Evolutionary conservation across 2,113 vertebrate species (phyloP).

Genomic region (Catharus bicknelli): DNA sequence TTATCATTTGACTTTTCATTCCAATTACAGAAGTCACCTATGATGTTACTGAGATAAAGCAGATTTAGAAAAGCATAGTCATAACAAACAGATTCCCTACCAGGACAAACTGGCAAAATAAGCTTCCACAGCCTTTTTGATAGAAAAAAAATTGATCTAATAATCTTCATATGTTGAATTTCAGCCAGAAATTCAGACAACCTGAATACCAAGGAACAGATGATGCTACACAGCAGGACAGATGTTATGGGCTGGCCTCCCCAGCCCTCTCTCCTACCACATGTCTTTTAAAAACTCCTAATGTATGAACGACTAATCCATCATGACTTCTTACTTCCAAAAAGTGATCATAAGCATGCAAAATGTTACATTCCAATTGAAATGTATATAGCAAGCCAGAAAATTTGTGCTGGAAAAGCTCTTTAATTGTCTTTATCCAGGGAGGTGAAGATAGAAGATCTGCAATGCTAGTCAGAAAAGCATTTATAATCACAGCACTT

Average conservation of each 20-base stretch:
- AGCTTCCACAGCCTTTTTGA: neutral
- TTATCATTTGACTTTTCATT: neutral
- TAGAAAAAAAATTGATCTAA: neutral
- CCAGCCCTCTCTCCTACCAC: neutral
- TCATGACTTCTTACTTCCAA: neutral
- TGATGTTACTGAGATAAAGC: neutral
- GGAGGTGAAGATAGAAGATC: neutral
- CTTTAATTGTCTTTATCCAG: neutral
- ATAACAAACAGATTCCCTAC: constrained; percentile 23
- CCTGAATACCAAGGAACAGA: neutral
- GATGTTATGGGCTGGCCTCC: neutral
- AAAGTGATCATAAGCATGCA: neutral
- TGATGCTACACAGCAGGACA: neutral
- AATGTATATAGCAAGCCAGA: neutral
- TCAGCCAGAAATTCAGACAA: constrained; percentile 35
- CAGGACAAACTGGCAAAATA: neutral
- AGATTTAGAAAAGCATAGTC: neutral
- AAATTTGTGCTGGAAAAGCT: neutral
- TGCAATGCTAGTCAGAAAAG: neutral
- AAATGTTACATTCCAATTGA: neutral
- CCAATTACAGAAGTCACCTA: neutral
- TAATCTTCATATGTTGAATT: constrained; percentile 14
- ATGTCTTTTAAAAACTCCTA: neutral
- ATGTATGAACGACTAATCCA: neutral
- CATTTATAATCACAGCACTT: neutral